A percentile compares a stretch with the other conserved stretches of the same genome.
These are phyloP conservation scores for Metalampra italica DNA, from an alignment of 2,888 invertebrate species.

Conservation along the genomic window DNA sequence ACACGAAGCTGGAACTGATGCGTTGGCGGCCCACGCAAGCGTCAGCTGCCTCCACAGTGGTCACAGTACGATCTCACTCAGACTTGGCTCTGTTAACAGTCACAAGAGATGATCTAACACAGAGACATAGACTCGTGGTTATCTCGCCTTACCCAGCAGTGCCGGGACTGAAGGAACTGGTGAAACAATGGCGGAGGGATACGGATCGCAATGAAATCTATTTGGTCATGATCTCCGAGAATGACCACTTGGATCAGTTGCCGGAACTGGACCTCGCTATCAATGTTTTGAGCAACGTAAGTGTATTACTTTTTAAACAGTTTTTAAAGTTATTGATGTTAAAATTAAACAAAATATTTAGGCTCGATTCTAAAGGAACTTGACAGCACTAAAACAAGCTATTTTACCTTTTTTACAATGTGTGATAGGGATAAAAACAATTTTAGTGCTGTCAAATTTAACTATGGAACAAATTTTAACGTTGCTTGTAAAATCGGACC, in stretches of 20 bases:
- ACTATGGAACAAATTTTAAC: too few relatives aligned
- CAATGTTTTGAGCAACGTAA: conserved; percentile 35
- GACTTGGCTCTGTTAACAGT: conserved; percentile 26
- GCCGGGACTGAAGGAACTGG: conserved; percentile 27
- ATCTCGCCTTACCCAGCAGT: conserved; percentile 32
- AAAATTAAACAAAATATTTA: too few relatives aligned
- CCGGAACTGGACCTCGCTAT: conserved; percentile 35
- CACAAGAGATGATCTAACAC: conserved; percentile 21
- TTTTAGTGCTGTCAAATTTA: too few relatives aligned
- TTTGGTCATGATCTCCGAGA: conserved; percentile 35
- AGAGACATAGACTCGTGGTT: conserved; percentile 29
- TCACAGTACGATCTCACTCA: conserved; percentile 26
- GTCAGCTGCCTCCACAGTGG: conserved; percentile 21
- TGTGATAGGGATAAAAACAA: too few relatives aligned
- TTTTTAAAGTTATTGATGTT: too few relatives aligned
- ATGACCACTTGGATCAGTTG: conserved; percentile 28
- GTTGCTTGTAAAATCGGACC: too few relatives aligned
- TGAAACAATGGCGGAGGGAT: conserved; percentile 33
- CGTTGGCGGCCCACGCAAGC: conserved; percentile 27
- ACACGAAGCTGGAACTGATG: conserved; percentile 21
- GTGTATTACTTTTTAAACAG: conserved; percentile 8
- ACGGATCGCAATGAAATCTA: conserved; percentile 29
- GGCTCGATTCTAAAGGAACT: too few relatives aligned
- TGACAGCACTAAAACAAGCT: too few relatives aligned
- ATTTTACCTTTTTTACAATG: too few relatives aligned